Percentiles rank a stretch among this genome's conserved stretches.
phyloP scores from a whole-genome alignment of 2,113 vertebrate species.

The Recurvirostra avosetta region DNA sequence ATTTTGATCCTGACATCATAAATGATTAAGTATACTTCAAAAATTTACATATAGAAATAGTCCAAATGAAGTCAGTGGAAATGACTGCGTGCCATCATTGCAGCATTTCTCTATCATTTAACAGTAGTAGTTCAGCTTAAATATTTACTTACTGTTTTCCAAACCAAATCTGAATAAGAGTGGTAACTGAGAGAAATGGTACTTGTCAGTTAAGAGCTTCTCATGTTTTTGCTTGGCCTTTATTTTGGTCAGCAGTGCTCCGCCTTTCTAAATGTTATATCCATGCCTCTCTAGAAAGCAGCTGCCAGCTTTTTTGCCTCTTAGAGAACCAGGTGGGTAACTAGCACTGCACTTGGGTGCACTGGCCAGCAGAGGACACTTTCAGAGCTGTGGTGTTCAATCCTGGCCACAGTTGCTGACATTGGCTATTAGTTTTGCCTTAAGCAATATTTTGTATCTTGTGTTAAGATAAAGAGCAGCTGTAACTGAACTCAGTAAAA shows the following conservation, averaged over 20 bases:
- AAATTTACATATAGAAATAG: neutral
- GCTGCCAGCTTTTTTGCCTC: neutral
- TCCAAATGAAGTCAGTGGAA: neutral
- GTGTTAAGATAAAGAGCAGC: neutral
- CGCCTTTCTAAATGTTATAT: neutral
- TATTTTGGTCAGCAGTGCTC: neutral
- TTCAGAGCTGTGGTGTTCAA: neutral
- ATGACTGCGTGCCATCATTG: fast-evolving
- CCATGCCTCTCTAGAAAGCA: neutral
- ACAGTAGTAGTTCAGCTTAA: neutral
- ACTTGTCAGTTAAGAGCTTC: neutral
- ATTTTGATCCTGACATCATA: neutral
- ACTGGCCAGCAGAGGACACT: neutral
- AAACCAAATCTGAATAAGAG: neutral
- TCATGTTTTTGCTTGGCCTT: neutral
- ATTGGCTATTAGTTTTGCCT: neutral
- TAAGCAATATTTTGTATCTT: neutral
- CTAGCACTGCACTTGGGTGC: neutral
- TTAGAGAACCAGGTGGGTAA: neutral
- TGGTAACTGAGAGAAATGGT: neutral
- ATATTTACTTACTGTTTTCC: neutral
- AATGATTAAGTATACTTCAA: neutral
- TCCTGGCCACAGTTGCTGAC: neutral
- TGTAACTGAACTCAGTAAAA: neutral
- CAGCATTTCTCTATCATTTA: neutral